Evolutionary conservation across 2,797 vertebrate genomes (phyloP), one percentile per base, ranked within the genome.

Genomic region (Chaenodraco wilsoni): DNA sequence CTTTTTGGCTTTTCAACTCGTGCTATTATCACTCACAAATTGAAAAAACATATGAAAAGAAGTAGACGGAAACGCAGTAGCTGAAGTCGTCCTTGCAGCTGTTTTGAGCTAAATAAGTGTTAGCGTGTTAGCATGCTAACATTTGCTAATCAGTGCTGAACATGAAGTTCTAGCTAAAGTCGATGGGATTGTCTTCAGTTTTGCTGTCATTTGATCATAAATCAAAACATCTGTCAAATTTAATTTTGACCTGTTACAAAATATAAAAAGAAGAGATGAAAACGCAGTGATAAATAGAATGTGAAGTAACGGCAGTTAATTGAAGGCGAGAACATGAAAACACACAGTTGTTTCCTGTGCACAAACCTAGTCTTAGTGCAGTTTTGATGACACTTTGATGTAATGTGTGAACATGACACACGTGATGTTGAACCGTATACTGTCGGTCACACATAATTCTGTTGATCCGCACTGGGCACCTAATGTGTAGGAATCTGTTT

Each of bases 401-500:
- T n/a, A n/a, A n/a, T n/a, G 17, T 59, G 37, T 41, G 21, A 48
- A 21, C 11, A 54, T 5, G 13, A n/a, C 8, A n/a, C 8, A 12
- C 13, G 11, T 55, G 27, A 52, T 21, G 21, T 37, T 5, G 41
- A 58, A 15, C 17, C 1, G 37, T 3, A 37, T 31, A n/a, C 12
- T 52, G 4, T 23, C 14, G 1, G 3, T 60, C 56, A 52, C 55
- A 51, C 2, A 14, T 21, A 2, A 27, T 21, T 19, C 52, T 12
- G 7, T 40, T 50, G 37, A 61, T 62, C 9, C 21, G 23, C 14
- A 4, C 19, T 16, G 21, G 46, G 10, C 31, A 23, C 46, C 43
- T 62, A 48, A 54, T 79, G 58, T 58, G 52, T 9, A 68, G 69
- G 58, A 78, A 81, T 82, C 45, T 74, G 81, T 62, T 72, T 8